Evolutionary conservation across 1,140 invertebrate species (phyloP).

Genomic region (Drosophila oshimai): DNA sequence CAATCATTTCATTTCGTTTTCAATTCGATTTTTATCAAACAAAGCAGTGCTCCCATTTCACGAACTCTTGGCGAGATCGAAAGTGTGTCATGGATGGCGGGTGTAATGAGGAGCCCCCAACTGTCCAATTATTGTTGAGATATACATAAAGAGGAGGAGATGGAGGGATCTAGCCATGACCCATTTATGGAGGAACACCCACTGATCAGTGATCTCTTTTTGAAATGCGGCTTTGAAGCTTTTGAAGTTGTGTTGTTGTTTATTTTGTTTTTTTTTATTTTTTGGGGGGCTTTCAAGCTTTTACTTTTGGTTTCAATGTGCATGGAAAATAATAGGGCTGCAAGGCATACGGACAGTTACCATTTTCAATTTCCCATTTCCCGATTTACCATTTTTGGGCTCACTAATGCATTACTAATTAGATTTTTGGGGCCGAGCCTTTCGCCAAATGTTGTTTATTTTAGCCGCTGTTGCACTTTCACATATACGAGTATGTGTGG

Average conservation of each 20-base stretch:
- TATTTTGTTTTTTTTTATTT: conserved; percentile 3
- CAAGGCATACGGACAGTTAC: conserved; percentile 1
- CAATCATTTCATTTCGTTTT: conserved; percentile 38
- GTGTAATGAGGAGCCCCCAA: conserved; percentile 60
- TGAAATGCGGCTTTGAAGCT: conserved; percentile 37
- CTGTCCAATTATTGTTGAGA: conserved; percentile 28
- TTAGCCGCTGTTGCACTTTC: conserved; percentile 55
- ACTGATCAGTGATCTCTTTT: conserved; percentile 48
- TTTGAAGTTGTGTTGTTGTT: conserved; percentile 42
- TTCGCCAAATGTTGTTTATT: conserved; percentile 47
- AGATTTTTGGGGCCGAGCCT: conserved; percentile 38
- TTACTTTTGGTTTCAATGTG: conserved; percentile 28
- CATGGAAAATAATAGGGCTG: neutral
- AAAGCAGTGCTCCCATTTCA: conserved; percentile 50
- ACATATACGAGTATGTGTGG: no score
- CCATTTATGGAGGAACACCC: conserved; percentile 60
- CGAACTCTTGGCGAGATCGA: conserved; percentile 45
- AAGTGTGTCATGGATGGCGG: conserved; percentile 66
- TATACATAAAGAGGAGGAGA: neutral
- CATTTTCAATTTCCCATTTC: conserved; percentile 28
- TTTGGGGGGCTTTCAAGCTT: conserved; percentile 14
- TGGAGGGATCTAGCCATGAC: conserved; percentile 51
- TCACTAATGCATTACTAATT: conserved; percentile 57
- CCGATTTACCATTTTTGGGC: conserved; percentile 31
- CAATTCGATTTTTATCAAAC: conserved; percentile 35